Base-by-base conservation (phyloP, 1,140 invertebrate genomes). In the Lepidotrigona ventralis region DNA sequence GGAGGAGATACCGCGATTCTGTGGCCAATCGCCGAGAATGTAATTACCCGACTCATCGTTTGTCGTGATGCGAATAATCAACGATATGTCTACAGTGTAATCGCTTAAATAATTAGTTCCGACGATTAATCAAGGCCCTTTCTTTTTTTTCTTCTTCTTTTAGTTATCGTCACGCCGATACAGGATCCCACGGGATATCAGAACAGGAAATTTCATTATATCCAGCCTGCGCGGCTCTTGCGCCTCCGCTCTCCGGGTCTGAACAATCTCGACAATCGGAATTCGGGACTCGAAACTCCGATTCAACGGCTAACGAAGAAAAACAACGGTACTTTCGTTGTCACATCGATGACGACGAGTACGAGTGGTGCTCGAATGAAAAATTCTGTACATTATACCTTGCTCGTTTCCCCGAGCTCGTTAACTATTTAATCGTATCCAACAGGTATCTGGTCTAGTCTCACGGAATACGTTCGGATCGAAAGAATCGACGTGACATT, bases 171-270 rank as follows among this genome's bases (percentile, higher is more conserved):
- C 63, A n/a, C 63, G 58, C 68, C 78, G 68, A 79, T 79, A 79
- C 78, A 72, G 26, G 78, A 79, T 72, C 69, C 68, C 2, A 39
- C 51, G n/a, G 81, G n/a, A 78, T 70, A 54, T 70, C 39, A 71
- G 81, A 26, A 51, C 81, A 83, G 81, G 81, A 83, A 83, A 83
- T 83, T 83, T 83, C 81, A 83, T 83, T 83, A 83, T 69, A 46
- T 51, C 63, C 23, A 33, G 12, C 14, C 14, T n/a, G 15, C 14
- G n/a, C 14, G 3, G n/a, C n/a, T 26, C n/a, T 63, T 58, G 33
- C 19, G 71, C 23, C 39, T 14, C 53, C 4, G 15, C 23, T 5
- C 11, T 21, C 15, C 74, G 39, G 9, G n/a, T 11, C n/a, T 23
- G 46, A 39, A n/a, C 51, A 51, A 60, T 60, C 12, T 23, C 19